A percentile compares a stretch with the other conserved stretches of the same genome.
Conservation (phyloP, 2,797 vertebrate species). For the Morelia viridis region DNA sequence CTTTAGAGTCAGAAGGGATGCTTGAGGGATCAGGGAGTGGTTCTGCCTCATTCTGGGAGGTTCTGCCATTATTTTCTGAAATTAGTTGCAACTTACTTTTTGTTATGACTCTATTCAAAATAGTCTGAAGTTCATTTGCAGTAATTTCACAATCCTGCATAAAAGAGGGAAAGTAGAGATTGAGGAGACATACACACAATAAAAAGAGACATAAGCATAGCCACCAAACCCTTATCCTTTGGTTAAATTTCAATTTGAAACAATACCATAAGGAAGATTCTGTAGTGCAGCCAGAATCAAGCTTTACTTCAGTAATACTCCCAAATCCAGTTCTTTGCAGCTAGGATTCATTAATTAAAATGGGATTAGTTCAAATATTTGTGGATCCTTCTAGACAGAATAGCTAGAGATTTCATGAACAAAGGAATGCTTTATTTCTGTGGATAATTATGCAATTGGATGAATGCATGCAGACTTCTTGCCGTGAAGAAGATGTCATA, state of each 20-base stretch:
- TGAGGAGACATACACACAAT: neutral
- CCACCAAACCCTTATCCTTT: neutral
- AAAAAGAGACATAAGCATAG: neutral
- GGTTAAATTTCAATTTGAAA: neutral
- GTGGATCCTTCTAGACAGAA: neutral
- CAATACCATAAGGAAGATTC: neutral
- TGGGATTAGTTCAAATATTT: too few relatives aligned
- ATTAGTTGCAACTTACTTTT: slow-evolving; percentile 75
- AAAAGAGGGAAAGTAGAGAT: slow-evolving; percentile 22
- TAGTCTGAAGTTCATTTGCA: slow-evolving; percentile 75
- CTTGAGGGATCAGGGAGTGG: neutral
- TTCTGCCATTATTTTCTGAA: neutral
- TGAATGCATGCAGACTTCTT: neutral
- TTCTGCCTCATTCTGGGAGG: neutral
- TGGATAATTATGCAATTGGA: neutral
- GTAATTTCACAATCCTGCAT: slow-evolving; percentile 84
- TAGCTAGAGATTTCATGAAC: neutral
- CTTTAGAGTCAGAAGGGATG: neutral
- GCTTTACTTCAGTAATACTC: neutral
- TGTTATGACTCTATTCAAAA: slow-evolving; percentile 80
- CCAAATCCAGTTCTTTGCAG: neutral
- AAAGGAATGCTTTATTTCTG: neutral
- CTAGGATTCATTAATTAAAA: neutral
- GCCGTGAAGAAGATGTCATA: neutral
- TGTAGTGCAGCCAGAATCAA: neutral